These are phyloP conservation scores for Electrona antarctica DNA, from an alignment of 2,113 vertebrate genomes.

Conservation along the genomic window DNA sequence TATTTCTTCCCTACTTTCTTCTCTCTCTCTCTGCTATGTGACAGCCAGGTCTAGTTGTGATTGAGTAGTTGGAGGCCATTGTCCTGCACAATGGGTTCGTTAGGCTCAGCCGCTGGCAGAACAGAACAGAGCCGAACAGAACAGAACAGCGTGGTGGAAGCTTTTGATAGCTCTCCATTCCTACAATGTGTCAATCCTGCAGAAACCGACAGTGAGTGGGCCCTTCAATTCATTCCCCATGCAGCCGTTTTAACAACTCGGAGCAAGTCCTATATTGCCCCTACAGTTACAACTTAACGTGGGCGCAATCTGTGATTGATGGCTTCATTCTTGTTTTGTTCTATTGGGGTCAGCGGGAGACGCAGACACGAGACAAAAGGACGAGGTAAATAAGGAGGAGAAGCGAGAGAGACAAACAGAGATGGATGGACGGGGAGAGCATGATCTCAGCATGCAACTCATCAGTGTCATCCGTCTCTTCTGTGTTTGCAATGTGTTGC, in stretches of 20 bases:
- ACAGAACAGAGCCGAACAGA: background rate
- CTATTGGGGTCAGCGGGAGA: too few species aligned
- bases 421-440: slow-evolving; percentile 5
- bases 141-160: background rate
- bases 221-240: slow-evolving; percentile 9
- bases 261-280: slow-evolving; percentile 6
- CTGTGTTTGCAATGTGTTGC: slow-evolving; percentile 23
- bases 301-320: slow-evolving; percentile 26
- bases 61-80: background rate
- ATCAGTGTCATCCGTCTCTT: slow-evolving; percentile 27
- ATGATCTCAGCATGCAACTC: slow-evolving; percentile 7
- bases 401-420: background rate
- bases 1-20: background rate
- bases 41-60: background rate
- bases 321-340: slow-evolving; percentile 13
- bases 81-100: slow-evolving; percentile 18
- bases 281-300: slow-evolving; percentile 23
- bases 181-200: slow-evolving; percentile 19
- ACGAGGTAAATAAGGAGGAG: slow-evolving; percentile 9
- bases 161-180: slow-evolving; percentile 2
- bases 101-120: slow-evolving; percentile 19
- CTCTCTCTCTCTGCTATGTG: background rate
- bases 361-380: too few species aligned
- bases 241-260: slow-evolving; percentile 20
- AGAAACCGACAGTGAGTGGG: background rate